Evolutionary conservation across 2,888 invertebrate genomes (phyloP).

Genomic region (Brachycybe producta): DNA sequence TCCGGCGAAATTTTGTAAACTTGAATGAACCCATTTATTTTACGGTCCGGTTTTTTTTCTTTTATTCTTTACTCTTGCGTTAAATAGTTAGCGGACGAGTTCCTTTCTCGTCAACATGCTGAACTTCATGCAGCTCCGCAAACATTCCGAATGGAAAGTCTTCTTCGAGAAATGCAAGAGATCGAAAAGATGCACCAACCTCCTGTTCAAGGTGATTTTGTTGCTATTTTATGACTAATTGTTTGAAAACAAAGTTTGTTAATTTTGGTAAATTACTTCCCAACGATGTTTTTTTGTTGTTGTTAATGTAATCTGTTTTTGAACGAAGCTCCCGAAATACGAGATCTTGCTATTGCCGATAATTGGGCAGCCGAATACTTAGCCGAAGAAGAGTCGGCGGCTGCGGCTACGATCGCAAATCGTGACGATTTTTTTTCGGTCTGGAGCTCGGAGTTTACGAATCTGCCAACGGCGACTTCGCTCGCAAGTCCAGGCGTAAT

Average conservation of each 20-base stretch:
- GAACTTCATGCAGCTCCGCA: constrained; percentile 39
- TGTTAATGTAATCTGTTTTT: too few relatives aligned
- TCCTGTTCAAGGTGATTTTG: constrained; percentile 28
- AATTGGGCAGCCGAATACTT: constrained; percentile 33
- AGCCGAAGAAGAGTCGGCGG: constrained; percentile 23
- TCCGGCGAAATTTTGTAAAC: too few relatives aligned
- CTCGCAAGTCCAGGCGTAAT: constrained; percentile 18
- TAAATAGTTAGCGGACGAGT: constrained; percentile 66
- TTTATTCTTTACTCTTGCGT: constrained; percentile 20
- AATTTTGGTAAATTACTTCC: background rate
- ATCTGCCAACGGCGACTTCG: constrained; percentile 13
- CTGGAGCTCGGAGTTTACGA: constrained; percentile 24
- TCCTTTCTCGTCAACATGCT: constrained; percentile 45
- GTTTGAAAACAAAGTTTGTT: background rate
- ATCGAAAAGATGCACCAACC: constrained; percentile 41
- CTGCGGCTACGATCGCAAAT: constrained; percentile 18
- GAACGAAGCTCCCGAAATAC: constrained; percentile 31
- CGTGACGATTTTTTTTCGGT: constrained; percentile 19
- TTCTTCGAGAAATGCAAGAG: constrained; percentile 73
- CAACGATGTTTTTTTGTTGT: background rate
- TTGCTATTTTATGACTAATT: background rate
- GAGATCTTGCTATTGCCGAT: constrained; percentile 30
- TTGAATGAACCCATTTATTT: constrained; percentile 1
- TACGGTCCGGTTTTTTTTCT: background rate
- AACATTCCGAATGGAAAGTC: constrained; percentile 77